These are phyloP conservation scores for Amphiprion percula DNA, from an alignment of 2,113 vertebrate genomes.

Conservation along the genomic window DNA sequence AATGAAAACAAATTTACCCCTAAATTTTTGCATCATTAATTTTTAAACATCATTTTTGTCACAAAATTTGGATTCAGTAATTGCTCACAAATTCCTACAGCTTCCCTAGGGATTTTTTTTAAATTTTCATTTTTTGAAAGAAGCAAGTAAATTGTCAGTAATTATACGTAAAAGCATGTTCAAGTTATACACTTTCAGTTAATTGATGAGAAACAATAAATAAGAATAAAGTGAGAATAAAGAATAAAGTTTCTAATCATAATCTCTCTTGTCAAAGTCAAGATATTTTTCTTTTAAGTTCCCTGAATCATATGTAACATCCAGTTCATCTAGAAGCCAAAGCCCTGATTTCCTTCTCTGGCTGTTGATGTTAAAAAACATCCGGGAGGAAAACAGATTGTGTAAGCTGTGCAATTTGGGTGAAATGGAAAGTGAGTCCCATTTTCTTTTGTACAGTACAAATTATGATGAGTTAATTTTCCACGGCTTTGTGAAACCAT, in stretches of 20 bases:
- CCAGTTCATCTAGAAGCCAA: not conserved
- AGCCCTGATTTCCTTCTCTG: not conserved
- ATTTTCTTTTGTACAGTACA: constrained; percentile 32
- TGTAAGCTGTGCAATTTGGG: constrained; percentile 13
- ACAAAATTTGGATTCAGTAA: too few species aligned
- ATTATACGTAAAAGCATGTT: not conserved
- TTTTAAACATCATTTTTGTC: too few species aligned
- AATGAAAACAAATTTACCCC: not conserved
- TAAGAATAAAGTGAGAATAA: not conserved
- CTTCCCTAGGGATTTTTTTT: not conserved
- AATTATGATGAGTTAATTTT: constrained; percentile 36
- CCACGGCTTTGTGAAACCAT: constrained; percentile 22
- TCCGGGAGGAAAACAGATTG: constrained; percentile 17
- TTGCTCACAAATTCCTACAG: too few species aligned
- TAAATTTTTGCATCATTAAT: too few species aligned
- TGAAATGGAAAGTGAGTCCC: constrained; percentile 19
- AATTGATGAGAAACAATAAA: too few species aligned
- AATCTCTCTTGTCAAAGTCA: not conserved
- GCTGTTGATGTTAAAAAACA: constrained; percentile 19
- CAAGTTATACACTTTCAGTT: not conserved
- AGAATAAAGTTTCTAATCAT: not conserved
- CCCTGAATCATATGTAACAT: not conserved
- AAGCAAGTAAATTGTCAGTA: constrained; percentile 1
- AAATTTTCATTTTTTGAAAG: not conserved
- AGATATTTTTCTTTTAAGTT: not conserved